Conservation (phyloP, 2,888 invertebrate species). For the Eilema depressum region DNA sequence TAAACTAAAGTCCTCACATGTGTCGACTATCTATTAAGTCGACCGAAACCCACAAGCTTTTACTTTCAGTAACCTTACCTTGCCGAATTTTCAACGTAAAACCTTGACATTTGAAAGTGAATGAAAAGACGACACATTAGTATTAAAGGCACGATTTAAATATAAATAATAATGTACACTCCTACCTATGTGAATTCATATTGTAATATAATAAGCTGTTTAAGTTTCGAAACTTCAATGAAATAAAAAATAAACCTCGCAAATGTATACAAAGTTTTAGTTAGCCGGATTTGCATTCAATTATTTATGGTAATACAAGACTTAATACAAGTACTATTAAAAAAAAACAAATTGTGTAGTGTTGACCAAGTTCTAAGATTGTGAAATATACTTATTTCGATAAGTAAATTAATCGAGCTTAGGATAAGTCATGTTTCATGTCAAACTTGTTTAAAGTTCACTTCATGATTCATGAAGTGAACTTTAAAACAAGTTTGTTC, state of each 20-base stretch:
- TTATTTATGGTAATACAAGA: not conserved
- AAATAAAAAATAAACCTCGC: conserved; percentile 39
- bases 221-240: conserved; percentile 46
- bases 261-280: conserved; percentile 24
- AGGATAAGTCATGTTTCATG: not conserved
- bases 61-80: conserved; percentile 60
- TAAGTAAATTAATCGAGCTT: not conserved
- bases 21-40: conserved; percentile 27
- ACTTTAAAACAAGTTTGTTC: not conserved
- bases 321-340: not conserved
- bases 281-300: not conserved
- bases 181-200: conserved; percentile 48
- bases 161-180: conserved; percentile 51
- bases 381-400: not conserved
- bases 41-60: conserved; percentile 49
- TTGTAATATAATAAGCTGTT: conserved; percentile 58
- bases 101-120: conserved; percentile 76
- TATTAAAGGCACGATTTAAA: conserved; percentile 51
- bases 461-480: conserved; percentile 2
- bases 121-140: conserved; percentile 66
- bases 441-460: too few relatives aligned
- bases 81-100: conserved; percentile 57
- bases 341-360: not conserved
- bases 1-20: not conserved
- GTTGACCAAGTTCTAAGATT: not conserved